A percentile compares a stretch with the other conserved stretches of the same genome.
phyloP scores from a whole-genome alignment of 2,888 invertebrate species.

The Operophtera brumata region DNA sequence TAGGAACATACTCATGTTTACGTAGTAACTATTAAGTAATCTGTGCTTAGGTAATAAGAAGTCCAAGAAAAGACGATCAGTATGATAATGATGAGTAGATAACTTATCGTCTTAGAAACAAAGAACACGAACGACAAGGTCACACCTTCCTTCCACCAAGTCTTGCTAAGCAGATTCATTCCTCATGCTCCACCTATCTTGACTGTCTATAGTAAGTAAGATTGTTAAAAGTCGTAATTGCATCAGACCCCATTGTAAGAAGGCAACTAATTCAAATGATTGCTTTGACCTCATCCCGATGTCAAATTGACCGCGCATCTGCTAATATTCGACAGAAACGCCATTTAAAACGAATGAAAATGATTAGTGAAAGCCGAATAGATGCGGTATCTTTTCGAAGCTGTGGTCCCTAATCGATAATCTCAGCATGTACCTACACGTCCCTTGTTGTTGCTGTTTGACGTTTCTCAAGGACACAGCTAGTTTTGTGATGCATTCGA shows the following conservation, averaged over 20 bases:
- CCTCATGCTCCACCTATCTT: too few relatives aligned
- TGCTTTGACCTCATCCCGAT: conserved; percentile 53
- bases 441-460: conserved; percentile 24
- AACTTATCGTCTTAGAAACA: background rate
- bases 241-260: conserved; percentile 41
- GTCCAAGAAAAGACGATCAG: too few relatives aligned
- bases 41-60: too few relatives aligned
- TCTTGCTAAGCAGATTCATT: too few relatives aligned
- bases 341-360: conserved; percentile 30
- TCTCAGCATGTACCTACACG: conserved; percentile 19
- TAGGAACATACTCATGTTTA: too few relatives aligned
- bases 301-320: conserved; percentile 40
- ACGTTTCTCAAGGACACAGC: conserved; percentile 43
- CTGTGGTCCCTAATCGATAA: conserved; percentile 36
- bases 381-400: conserved; percentile 17
- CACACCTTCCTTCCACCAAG: background rate
- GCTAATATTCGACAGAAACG: conserved; percentile 38
- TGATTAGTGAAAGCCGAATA: background rate
- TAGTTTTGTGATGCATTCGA: conserved; percentile 37
- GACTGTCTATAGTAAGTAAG: background rate
- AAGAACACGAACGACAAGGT: background rate
- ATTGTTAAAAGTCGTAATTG: conserved; percentile 13
- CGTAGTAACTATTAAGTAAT: too few relatives aligned
- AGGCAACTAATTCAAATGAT: conserved; percentile 62
- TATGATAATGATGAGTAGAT: too few relatives aligned